These are phyloP conservation scores for Acrossocheilus wenchowensis DNA, from an alignment of 2,797 vertebrate genomes.

Conservation along the genomic window DNA sequence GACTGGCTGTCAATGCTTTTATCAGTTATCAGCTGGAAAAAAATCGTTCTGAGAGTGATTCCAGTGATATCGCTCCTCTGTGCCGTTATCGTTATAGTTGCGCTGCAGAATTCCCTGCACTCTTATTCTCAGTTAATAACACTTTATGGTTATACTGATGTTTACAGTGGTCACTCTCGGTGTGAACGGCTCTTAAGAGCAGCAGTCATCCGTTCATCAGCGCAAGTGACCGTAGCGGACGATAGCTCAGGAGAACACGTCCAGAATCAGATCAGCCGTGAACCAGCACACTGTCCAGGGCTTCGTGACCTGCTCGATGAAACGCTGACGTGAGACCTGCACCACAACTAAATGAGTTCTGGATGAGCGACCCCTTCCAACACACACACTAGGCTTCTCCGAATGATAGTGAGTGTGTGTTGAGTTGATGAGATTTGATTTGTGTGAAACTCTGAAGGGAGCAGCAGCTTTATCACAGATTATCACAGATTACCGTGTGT, in stretches of 20 bases:
- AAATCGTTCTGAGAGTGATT: neutral
- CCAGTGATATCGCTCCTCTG: neutral
- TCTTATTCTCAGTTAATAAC: neutral
- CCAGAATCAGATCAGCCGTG: no score
- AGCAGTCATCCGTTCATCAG: no score
- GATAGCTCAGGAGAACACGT: no score
- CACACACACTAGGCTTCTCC: neutral
- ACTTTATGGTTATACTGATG: neutral
- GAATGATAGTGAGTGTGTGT: neutral
- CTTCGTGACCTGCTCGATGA: neutral
- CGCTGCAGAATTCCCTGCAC: neutral
- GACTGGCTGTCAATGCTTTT: neutral
- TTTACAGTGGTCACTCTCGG: no score
- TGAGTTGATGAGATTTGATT: conserved; percentile 1
- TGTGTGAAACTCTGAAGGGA: conserved; percentile 9
- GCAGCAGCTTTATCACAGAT: conserved; percentile 13
- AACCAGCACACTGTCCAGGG: no score
- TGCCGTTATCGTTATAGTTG: neutral
- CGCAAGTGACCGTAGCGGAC: no score
- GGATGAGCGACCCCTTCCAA: no score
- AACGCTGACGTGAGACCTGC: no score
- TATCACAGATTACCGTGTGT: conserved; percentile 26
- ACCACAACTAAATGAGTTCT: neutral
- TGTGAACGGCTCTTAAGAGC: no score
- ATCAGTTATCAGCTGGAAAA: neutral